Percentiles rank a stretch among this genome's conserved stretches.
These are phyloP conservation scores for Sphaeridia pumilis DNA, from an alignment of 2,888 invertebrate species.

Conservation along the genomic window DNA sequence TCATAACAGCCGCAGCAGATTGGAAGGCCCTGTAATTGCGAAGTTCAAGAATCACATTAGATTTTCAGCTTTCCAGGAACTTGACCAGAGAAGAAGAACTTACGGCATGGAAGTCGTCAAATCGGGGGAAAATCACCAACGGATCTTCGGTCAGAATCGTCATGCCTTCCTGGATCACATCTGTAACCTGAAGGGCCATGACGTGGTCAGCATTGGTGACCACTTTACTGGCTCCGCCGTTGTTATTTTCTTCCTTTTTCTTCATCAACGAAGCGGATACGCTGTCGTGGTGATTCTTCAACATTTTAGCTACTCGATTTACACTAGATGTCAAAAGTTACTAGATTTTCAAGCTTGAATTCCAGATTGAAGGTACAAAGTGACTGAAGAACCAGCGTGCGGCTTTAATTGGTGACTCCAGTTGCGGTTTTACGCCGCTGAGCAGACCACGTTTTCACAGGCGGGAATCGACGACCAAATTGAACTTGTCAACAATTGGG, in stretches of 20 bases:
- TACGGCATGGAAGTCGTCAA: conserved; percentile 9
- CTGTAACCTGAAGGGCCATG: neutral
- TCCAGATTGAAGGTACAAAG: too few species aligned
- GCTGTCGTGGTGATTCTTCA: neutral
- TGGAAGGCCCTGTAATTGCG: neutral
- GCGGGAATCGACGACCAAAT: too few species aligned
- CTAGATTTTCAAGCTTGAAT: too few species aligned
- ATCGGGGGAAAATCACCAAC: conserved; percentile 2
- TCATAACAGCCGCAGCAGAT: conserved; percentile 5
- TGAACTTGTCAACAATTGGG: too few species aligned
- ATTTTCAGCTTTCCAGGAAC: too few species aligned
- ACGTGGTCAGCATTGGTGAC: neutral
- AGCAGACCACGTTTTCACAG: too few species aligned
- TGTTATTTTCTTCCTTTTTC: neutral
- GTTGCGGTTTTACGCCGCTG: too few species aligned
- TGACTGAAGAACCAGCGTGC: too few species aligned
- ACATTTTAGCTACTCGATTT: neutral
- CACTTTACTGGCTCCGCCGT: neutral
- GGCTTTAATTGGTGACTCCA: too few species aligned
- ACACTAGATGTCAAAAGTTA: too few species aligned
- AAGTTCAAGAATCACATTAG: too few species aligned
- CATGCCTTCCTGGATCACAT: conserved; percentile 2
- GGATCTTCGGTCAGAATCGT: conserved; percentile 6
- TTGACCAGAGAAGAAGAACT: neutral
- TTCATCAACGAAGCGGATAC: neutral